A percentile compares a stretch with the other conserved stretches of the same genome.
Evolutionary conservation across 2,113 vertebrate species (phyloP).

Genomic region (Gnathonemus echidnorhynchus): DNA sequence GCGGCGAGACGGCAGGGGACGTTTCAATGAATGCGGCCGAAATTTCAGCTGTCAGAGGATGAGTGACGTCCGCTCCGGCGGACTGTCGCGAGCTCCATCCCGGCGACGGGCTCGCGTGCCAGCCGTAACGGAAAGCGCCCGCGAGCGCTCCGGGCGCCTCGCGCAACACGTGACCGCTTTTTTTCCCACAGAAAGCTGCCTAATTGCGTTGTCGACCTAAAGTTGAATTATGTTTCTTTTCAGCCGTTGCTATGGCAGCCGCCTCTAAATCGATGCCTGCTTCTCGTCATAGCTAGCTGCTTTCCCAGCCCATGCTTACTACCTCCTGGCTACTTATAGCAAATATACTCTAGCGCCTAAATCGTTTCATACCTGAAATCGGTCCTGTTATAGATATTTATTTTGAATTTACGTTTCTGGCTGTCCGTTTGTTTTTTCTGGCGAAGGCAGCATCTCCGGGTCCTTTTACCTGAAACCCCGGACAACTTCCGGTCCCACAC

Average conservation of each 20-base stretch:
- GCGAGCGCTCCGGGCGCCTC: too few species aligned
- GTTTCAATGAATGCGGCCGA: neutral
- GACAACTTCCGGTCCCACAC: constrained; percentile 72
- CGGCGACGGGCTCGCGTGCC: neutral
- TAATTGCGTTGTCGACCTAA: neutral
- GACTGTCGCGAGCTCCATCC: neutral
- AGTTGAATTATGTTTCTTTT: constrained; percentile 17
- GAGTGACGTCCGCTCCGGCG: neutral
- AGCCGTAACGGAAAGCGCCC: neutral
- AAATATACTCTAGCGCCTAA: neutral
- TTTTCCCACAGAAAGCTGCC: neutral
- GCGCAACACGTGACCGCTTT: neutral
- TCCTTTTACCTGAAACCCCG: constrained; percentile 67
- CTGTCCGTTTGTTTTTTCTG: constrained; percentile 65
- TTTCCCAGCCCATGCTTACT: constrained; percentile 19
- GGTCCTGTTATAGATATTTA: constrained; percentile 28
- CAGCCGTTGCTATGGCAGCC: constrained; percentile 49
- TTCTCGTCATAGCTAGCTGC: constrained; percentile 43
- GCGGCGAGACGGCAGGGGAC: neutral
- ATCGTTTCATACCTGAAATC: constrained; percentile 31
- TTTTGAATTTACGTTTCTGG: constrained; percentile 51
- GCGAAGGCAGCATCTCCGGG: constrained; percentile 70
- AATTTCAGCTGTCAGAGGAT: neutral
- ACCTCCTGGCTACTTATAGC: neutral
- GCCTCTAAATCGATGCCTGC: constrained; percentile 57